Evolutionary conservation across 2,113 vertebrate species (phyloP), one percentile per base, ranked within the genome.

Genomic region (Perca fluviatilis): DNA sequence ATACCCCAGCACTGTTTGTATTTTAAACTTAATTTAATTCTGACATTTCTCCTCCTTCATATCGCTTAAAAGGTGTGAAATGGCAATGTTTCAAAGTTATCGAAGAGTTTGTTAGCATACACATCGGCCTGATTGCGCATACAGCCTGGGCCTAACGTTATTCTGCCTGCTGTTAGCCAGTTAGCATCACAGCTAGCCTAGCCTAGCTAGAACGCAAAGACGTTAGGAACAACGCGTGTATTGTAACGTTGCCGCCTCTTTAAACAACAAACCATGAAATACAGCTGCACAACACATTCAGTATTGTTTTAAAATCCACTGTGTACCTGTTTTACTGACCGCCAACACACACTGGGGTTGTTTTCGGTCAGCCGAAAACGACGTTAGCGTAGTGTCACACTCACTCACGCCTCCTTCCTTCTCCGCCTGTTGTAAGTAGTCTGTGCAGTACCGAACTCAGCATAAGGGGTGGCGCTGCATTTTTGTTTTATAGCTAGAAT

Each of bases 291-390:
- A 1, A 40, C 9, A 9, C 5, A 23, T 4, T 2, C 0, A 9
- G 8, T 0, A 0, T 3, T 0, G 6, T 11, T 11, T 53, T 54
- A 11, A 63, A 65, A 23, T 7, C n/a, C 3, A 3, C 3, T 4
- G 12, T n/a, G 10, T 92, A 94, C 93, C 93, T 91, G 92, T 89
- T 94, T 91, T 83, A 27, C 0, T 51, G 77, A 69, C 5, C 91
- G 47, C 79, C 76, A 79, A 91, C 51, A 93, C 56, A 87, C 74
- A 92, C 79, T 84, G 21, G 79, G 83, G 53, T 85, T 89, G 30
- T 71, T 86, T 61, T 79, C 61, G 11, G 5, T 43, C 36, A 61
- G 27, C 60, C 10, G 58, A 78, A 18, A 27, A 30, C 79, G 80
- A 53, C 15, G 50, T 11, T 58, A 53, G 49, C 66, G 8, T 30